Base-by-base conservation (phyloP, 2,888 invertebrate genomes). In the Drosophila leonis region DNA sequence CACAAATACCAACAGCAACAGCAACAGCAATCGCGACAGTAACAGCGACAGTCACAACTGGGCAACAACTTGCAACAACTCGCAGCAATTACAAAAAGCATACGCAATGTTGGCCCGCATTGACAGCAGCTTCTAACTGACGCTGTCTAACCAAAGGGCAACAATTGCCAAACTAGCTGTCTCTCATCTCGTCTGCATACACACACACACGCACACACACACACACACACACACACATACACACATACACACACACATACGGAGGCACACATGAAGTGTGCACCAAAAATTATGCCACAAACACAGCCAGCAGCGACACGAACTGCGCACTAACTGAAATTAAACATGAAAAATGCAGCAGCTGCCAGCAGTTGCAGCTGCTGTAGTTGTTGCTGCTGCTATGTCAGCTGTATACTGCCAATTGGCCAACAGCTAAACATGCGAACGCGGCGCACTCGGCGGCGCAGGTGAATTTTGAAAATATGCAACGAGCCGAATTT, bases 321-420 rank as follows among this genome's bases (percentile, higher is more conserved):
- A 63, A 65, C 39, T 52, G 68, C 77, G 78, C 78, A 88, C 83
- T 88, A 88, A 83, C 83, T 86, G 87, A 87, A 85, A 85, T 89
- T 84, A 88, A 84, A 84, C 88, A 89, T 85, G 88, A 89, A 85
- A 85, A 77, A 89, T 85, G 73, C 84, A 84, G 57, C 84, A 75
- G 54, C 56, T 70, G 73, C 33, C 64, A 52, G 24, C 13, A 35
- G 64, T 49, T 52, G 56, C 41, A 37, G 57, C 10, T 60, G 46
- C 9, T 18, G 39, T 12, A 44, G 41, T 20, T 49, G 51, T 18
- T 46, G 35, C 13, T 60, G 59, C 10, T 56, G 41, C 31, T 64
- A 41, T 61, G 54, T 37, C 35, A 54, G 39, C 8, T 52, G 46
- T 52, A 35, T 59, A 46, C 48, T 72, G 73, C 66, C 78, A 73